Conservation (phyloP, 2,113 vertebrate species). For the Pomatorhinus ruficollis region DNA sequence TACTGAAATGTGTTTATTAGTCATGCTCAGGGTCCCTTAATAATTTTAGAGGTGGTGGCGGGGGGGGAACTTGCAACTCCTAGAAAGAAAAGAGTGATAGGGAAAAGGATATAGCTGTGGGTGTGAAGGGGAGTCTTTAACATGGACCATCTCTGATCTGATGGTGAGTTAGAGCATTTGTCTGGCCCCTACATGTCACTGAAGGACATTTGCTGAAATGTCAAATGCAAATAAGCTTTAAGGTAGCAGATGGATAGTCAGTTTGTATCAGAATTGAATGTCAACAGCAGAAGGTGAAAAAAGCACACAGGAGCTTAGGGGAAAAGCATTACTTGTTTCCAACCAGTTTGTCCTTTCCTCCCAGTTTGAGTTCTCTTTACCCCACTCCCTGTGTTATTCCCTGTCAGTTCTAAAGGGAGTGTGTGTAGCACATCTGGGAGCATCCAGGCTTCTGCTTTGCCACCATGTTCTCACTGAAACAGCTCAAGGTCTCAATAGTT, state of each 20-base stretch:
- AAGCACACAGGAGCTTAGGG: background rate
- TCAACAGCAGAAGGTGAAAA: background rate
- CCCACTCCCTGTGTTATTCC: background rate
- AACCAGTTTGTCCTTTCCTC: background rate
- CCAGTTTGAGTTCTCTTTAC: background rate
- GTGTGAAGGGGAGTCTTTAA: background rate
- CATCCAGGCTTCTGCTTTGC: background rate
- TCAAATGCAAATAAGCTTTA: background rate
- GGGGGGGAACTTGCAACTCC: background rate
- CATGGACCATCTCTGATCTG: background rate
- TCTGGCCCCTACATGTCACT: background rate
- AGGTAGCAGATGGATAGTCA: background rate
- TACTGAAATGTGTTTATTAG: conserved; percentile 43
- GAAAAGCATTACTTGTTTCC: background rate
- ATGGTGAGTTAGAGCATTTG: background rate
- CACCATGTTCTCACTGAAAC: background rate
- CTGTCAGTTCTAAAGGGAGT: background rate
- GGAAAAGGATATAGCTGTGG: background rate
- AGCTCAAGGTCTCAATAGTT: background rate
- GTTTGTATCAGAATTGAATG: background rate
- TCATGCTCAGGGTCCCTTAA: background rate
- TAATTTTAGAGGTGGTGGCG: background rate
- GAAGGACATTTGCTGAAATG: background rate
- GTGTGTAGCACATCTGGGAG: background rate
- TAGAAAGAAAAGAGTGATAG: background rate